Percentiles rank a stretch among this genome's conserved stretches.
Conservation (phyloP, 2,888 invertebrate genomes). For the Crematogaster levior region DNA sequence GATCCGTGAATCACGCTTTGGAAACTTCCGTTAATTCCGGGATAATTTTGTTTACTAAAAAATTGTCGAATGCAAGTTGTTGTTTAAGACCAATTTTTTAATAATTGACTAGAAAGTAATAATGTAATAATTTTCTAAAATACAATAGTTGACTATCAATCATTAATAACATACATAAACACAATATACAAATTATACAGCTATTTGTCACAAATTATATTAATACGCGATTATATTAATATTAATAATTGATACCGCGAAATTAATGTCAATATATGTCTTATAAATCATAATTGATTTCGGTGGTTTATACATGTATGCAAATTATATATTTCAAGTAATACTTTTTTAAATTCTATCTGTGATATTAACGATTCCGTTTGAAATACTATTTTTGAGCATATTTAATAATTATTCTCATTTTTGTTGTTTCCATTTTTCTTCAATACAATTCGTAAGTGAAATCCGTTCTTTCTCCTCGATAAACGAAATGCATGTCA, state of each 20-base stretch:
- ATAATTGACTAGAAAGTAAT: neutral
- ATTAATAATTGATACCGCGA: conserved; percentile 8
- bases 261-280: neutral
- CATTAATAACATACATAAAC: neutral
- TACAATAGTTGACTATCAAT: neutral
- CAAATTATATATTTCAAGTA: conserved; percentile 9
- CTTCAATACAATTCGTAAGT: neutral
- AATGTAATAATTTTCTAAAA: neutral
- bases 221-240: too few species aligned
- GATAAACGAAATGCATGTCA: neutral
- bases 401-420: neutral
- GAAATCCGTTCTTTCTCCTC: neutral
- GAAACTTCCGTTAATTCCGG: conserved; percentile 20
- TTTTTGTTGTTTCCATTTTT: neutral
- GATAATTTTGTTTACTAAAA: conserved; percentile 12
- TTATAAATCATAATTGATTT: conserved; percentile 10
- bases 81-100: neutral
- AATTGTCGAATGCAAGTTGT: neutral
- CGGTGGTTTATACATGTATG: neutral
- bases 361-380: neutral
- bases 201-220: neutral
- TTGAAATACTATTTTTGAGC: neutral
- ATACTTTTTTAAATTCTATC: neutral
- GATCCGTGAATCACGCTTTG: conserved; percentile 6
- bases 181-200: conserved; percentile 10